Evolutionary conservation across 2,113 vertebrate genomes (phyloP), one percentile per base, ranked within the genome.

Genomic region (Irena cyanogastra): DNA sequence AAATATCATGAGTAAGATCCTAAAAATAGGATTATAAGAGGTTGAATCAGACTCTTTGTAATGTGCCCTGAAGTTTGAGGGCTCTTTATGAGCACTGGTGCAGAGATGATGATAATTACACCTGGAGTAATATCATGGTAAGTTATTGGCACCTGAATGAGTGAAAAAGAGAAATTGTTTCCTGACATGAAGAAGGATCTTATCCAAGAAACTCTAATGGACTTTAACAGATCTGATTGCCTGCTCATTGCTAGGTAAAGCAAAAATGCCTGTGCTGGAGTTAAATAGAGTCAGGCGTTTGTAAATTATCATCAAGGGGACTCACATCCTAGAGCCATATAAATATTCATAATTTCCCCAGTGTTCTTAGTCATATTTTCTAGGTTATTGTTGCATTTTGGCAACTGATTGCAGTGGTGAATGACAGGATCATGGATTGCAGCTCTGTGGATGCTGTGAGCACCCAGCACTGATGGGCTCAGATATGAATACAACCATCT

Each of bases 41-140:
- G 45, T 53, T 94, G 78, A 90, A 83, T 96, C 94, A 94, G 69
- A 82, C 13, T 77, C 20, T 84, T 91, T 52, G 35, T 91, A 37
- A 64, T 83, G 44, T 30, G 17, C 84, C 61, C 52, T 79, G 92
- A 80, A 79, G 54, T 89, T 68, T n/a, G 53, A 90, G 65, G 49
- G 47, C 69, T 81, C 41, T 91, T 91, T 87, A 44, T 64, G 41
- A 82, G 56, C 21, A 1, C 41, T 56, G 65, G 31, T 61, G 52
- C 61, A 1, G 5, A 35, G 49, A 35, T 87, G 44, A 93, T 82
- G 70, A 41, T 87, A 91, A 87, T 93, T 91, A 49, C 2, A 3
- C 47, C 87, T 72, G 41, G 65, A 75, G 65, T 47, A 68, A 16
- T 60, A 84, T 47, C 26, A 17, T 12, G 16, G 60, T 63, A 78